Conservation (phyloP, 1,140 invertebrate genomes). For the Homarus americanus region DNA sequence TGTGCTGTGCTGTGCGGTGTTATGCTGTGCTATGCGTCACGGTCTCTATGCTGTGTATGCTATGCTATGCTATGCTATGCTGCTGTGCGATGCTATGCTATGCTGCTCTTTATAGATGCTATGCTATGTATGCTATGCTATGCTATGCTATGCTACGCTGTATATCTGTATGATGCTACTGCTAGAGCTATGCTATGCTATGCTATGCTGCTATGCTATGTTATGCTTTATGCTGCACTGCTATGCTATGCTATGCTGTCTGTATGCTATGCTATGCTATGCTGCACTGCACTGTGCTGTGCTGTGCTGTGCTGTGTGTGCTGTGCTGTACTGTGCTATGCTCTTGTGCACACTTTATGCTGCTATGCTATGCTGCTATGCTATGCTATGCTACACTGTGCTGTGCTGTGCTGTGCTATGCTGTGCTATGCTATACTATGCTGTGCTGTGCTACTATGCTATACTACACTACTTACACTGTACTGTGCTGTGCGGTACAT, state of each 20-base stretch:
- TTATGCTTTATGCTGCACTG: too few species aligned
- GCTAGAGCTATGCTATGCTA: background rate
- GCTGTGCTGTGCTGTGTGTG: too few species aligned
- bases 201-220: too few species aligned
- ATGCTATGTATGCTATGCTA: background rate
- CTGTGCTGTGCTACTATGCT: constrained; percentile 8
- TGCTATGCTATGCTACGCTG: constrained; percentile 2
- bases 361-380: too few species aligned
- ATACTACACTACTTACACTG: background rate
- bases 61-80: constrained; percentile 20
- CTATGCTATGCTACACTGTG: constrained; percentile 2
- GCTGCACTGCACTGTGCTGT: constrained; percentile 11
- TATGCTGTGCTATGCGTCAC: constrained; percentile 9
- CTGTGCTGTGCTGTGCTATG: constrained; percentile 27
- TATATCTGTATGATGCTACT: background rate
- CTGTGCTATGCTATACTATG: background rate
- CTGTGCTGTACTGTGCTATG: too few species aligned
- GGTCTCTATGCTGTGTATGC: too few species aligned
- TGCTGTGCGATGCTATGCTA: too few species aligned
- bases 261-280: too few species aligned
- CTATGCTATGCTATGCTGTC: background rate
- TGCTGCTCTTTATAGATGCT: background rate
- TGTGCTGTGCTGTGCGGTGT: background rate
- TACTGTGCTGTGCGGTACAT: constrained; percentile 21
- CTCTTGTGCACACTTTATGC: background rate